phyloP scores from a whole-genome alignment of 2,888 invertebrate species.

The Hyposoter dolosus region DNA sequence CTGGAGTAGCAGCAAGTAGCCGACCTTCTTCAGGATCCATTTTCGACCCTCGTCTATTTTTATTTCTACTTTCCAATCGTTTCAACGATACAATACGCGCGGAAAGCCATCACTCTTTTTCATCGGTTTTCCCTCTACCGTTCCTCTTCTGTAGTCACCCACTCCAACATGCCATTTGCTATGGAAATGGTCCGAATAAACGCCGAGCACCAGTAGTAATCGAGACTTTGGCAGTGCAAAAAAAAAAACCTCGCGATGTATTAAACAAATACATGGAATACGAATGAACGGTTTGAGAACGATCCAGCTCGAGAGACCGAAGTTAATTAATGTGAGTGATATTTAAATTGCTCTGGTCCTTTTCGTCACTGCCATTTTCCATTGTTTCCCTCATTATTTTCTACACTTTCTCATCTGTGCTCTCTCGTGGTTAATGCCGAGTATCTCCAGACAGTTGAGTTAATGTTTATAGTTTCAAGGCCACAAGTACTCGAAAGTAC shows the following conservation, averaged over 20 bases:
- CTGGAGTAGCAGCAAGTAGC: slow-evolving; percentile 14
- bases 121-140: slow-evolving; percentile 39
- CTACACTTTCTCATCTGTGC: neutral
- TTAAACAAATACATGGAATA: slow-evolving; percentile 10
- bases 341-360: slow-evolving; percentile 7
- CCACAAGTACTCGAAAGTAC: neutral
- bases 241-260: slow-evolving; percentile 30
- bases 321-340: slow-evolving; percentile 11
- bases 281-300: neutral
- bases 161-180: slow-evolving; percentile 17
- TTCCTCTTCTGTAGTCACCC: slow-evolving; percentile 29
- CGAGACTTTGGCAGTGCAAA: slow-evolving; percentile 40
- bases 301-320: slow-evolving; percentile 8
- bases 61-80: slow-evolving; percentile 66
- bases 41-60: slow-evolving; percentile 64
- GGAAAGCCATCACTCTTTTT: slow-evolving; percentile 58
- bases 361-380: slow-evolving; percentile 10
- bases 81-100: slow-evolving; percentile 44
- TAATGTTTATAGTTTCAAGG: neutral
- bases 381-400: neutral
- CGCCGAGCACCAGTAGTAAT: slow-evolving; percentile 45
- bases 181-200: slow-evolving; percentile 64
- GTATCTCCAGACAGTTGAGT: neutral
- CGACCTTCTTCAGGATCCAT: slow-evolving; percentile 48
- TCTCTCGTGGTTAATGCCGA: neutral